These are phyloP conservation scores for Prunella fulvescens DNA, from an alignment of 2,113 vertebrate species.

Conservation along the genomic window DNA sequence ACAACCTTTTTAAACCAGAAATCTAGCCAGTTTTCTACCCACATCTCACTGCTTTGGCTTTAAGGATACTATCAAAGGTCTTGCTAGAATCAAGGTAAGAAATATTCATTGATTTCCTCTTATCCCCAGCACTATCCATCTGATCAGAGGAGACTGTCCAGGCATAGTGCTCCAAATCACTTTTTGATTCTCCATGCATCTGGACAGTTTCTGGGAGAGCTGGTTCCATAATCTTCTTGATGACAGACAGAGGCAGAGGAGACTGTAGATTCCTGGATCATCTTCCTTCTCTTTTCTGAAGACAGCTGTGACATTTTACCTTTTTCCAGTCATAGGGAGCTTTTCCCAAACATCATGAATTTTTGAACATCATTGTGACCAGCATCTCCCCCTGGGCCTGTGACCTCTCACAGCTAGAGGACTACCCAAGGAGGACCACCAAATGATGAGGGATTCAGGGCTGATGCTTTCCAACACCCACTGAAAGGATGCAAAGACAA, in stretches of 20 bases:
- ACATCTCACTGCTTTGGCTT: background rate
- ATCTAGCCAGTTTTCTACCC: background rate
- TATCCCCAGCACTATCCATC: background rate
- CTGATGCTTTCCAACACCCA: background rate
- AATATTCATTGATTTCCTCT: background rate
- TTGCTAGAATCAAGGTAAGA: background rate
- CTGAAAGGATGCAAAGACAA: background rate
- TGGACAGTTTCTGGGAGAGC: background rate
- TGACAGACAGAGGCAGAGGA: background rate
- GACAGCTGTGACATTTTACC: background rate
- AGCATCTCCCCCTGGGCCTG: background rate
- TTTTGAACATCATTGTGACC: background rate
- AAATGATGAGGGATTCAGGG: fast-evolving
- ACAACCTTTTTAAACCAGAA: background rate
- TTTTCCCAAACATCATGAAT: background rate
- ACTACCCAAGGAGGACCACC: background rate
- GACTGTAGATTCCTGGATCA: background rate
- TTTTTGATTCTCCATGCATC: background rate
- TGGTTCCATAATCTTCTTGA: background rate
- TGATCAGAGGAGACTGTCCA: background rate
- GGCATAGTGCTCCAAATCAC: background rate
- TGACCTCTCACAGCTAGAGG: too few species aligned
- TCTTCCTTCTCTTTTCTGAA: background rate
- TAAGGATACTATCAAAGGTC: background rate
- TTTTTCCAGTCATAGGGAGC: background rate